Evolutionary conservation across 2,113 vertebrate genomes (phyloP).

Genomic region (Zosterops hypoxanthus): DNA sequence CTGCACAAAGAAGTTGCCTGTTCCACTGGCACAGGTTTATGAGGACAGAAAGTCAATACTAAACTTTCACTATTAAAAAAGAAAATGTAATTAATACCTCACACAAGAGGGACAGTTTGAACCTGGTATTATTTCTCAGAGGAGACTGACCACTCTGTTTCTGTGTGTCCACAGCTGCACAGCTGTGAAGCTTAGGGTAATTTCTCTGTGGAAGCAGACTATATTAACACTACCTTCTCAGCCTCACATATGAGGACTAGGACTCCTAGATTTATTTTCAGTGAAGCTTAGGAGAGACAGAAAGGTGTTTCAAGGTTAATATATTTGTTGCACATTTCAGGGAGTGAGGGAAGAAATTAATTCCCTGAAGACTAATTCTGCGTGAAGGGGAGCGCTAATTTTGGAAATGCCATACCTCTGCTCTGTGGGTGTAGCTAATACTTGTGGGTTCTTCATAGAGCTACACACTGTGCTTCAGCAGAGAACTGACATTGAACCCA

Average conservation of each 20-base stretch:
- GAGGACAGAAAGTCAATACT: neutral
- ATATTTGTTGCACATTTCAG: neutral
- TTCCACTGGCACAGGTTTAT: neutral
- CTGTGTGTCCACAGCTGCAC: neutral
- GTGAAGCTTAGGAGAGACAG: neutral
- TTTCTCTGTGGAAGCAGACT: neutral
- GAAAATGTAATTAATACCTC: neutral
- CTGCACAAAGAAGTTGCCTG: neutral
- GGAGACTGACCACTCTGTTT: neutral
- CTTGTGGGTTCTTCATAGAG: neutral
- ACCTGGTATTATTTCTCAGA: neutral
- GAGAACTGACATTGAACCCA: neutral
- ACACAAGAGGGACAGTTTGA: neutral
- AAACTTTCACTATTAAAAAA: neutral
- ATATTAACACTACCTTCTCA: neutral
- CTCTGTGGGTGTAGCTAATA: neutral
- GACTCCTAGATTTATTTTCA: neutral
- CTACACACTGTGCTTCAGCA: neutral
- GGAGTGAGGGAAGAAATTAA: neutral
- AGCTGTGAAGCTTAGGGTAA: neutral
- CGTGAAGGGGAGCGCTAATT: neutral
- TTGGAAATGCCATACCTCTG: neutral
- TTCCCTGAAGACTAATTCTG: neutral
- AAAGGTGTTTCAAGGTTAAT: slow-evolving; percentile 9
- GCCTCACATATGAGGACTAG: neutral